Evolutionary conservation across 2,888 invertebrate genomes (phyloP).

Genomic region (Meteorus cinctellus): DNA sequence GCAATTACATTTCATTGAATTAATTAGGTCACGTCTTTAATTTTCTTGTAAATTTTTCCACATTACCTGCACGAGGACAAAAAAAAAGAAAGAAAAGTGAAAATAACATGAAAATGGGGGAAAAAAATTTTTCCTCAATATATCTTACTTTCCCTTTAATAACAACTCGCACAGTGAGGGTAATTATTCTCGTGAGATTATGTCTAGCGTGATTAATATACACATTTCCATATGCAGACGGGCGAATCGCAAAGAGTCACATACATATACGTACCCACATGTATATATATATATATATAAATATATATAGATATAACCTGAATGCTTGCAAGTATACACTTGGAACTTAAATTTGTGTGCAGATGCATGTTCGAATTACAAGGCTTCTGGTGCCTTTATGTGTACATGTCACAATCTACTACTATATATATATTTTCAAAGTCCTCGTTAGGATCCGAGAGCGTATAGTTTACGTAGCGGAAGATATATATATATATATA

Average conservation of each 20-base stretch:
- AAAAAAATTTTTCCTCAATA: neutral
- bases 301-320: conserved; percentile 10
- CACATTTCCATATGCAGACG: conserved; percentile 31
- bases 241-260: conserved; percentile 30
- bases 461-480: conserved; percentile 62
- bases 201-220: conserved; percentile 28
- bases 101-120: neutral
- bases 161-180: neutral
- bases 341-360: conserved; percentile 32
- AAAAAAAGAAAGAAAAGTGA: neutral
- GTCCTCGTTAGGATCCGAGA: conserved; percentile 57
- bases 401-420: conserved; percentile 38
- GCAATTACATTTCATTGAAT: conserved; percentile 7
- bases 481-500: conserved; percentile 51
- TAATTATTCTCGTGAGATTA: conserved; percentile 33
- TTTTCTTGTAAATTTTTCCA: neutral
- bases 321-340: conserved; percentile 22
- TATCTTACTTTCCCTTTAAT: neutral
- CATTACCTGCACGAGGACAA: neutral
- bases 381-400: conserved; percentile 35
- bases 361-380: conserved; percentile 39
- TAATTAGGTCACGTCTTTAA: neutral
- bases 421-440: conserved; percentile 52
- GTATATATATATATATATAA: neutral
- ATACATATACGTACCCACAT: neutral